phyloP scores from a whole-genome alignment of 1,140 invertebrate genomes.

The Drosophila nigromelanica region DNA sequence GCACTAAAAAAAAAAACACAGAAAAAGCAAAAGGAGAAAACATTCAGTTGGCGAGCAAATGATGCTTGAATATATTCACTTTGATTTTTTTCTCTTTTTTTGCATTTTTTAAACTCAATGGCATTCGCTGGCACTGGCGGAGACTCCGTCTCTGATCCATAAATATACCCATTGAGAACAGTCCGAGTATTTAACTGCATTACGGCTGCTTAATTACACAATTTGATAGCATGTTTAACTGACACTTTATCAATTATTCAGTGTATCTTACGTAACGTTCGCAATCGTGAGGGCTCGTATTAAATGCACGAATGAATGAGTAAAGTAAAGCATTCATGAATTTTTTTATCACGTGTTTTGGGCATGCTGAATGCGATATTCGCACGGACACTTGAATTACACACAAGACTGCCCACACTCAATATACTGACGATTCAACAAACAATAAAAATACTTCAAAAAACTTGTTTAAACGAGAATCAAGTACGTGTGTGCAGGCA shows the following conservation, averaged over 20 bases:
- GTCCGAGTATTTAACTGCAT: constrained; percentile 28
- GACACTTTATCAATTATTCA: constrained; percentile 35
- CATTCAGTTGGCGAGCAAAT: constrained; percentile 54
- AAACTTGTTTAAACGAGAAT: background rate
- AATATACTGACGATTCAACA: constrained; percentile 33
- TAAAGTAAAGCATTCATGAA: constrained; percentile 3
- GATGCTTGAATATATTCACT: constrained; percentile 61
- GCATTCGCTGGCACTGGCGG: constrained; percentile 1
- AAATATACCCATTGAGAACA: constrained; percentile 33
- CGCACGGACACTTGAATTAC: constrained; percentile 18
- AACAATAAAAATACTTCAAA: constrained; percentile 1
- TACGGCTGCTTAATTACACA: constrained; percentile 43
- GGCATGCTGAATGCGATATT: background rate
- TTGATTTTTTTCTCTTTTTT: constrained; percentile 39
- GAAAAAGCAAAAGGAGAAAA: constrained; percentile 10
- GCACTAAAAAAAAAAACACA: background rate
- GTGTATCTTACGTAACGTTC: constrained; percentile 4
- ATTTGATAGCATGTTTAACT: constrained; percentile 33
- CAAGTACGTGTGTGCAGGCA: background rate
- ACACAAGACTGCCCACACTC: constrained; percentile 18
- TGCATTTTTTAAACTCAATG: constrained; percentile 29
- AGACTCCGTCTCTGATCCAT: constrained; percentile 32
- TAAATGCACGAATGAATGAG: constrained; percentile 16
- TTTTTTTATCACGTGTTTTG: background rate
- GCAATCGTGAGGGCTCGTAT: background rate